Percentiles rank a stretch among this genome's conserved stretches.
These are phyloP conservation scores for Leptopilina drosophilae DNA, from an alignment of 2,888 invertebrate species.

Conservation along the genomic window DNA sequence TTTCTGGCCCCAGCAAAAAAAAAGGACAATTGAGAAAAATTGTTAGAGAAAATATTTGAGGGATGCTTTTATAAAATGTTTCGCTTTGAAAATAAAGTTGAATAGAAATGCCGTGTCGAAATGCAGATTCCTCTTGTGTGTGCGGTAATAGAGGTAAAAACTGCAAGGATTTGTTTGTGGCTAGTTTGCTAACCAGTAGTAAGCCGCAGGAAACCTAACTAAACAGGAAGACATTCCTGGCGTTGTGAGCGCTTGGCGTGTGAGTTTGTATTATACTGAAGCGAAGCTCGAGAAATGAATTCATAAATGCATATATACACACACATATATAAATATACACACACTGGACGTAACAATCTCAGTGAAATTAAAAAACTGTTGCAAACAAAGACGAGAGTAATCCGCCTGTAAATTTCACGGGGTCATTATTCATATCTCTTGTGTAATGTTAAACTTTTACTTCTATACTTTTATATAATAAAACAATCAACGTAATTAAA, in stretches of 20 bases:
- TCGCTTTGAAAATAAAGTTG: slow-evolving; percentile 30
- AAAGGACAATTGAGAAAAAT: slow-evolving; percentile 17
- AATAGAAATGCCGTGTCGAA: slow-evolving; percentile 31
- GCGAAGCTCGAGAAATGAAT: slow-evolving; percentile 37
- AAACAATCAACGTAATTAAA: neutral
- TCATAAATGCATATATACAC: slow-evolving; percentile 21
- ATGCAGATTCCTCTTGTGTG: slow-evolving; percentile 11
- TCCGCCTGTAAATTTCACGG: slow-evolving; percentile 23
- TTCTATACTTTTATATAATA: slow-evolving; percentile 13
- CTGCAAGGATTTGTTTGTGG: slow-evolving; percentile 40
- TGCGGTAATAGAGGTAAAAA: slow-evolving; percentile 19
- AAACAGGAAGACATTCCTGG: slow-evolving; percentile 38
- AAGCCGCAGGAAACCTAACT: slow-evolving; percentile 40
- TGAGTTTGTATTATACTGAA: slow-evolving; percentile 23
- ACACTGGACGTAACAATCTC: slow-evolving; percentile 23
- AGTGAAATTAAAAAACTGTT: slow-evolving; percentile 39
- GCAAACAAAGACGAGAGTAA: slow-evolving; percentile 33
- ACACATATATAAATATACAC: too few species aligned
- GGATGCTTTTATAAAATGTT: slow-evolving; percentile 7
- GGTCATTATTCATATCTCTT: slow-evolving; percentile 25
- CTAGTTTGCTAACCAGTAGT: slow-evolving; percentile 35
- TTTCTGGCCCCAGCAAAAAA: neutral
- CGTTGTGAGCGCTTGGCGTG: slow-evolving; percentile 36
- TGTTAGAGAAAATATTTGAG: slow-evolving; percentile 1
- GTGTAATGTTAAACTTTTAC: slow-evolving; percentile 5